Percentiles rank a stretch among this genome's conserved stretches.
These are phyloP conservation scores for Aphidius colemani DNA, from an alignment of 2,888 invertebrate species.

Conservation along the genomic window DNA sequence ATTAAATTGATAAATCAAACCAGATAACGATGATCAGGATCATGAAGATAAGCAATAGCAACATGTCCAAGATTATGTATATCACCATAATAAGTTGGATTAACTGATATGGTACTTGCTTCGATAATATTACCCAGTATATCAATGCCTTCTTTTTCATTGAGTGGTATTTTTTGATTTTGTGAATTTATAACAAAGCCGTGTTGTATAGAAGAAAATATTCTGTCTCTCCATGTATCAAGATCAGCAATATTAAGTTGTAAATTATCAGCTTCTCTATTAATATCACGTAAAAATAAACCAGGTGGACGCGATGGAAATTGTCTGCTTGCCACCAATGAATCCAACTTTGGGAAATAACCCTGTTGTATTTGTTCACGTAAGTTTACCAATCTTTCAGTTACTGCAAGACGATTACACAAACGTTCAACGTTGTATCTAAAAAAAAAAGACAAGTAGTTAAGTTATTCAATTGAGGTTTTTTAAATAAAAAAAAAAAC, in stretches of 20 bases:
- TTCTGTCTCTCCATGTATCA: constrained; percentile 77
- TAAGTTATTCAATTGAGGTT: not conserved
- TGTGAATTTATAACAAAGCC: constrained; percentile 65
- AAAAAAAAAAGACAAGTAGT: too few species aligned
- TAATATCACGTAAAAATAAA: constrained; percentile 66
- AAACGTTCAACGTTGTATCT: constrained; percentile 80
- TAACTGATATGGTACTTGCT: constrained; percentile 69
- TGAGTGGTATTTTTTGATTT: constrained; percentile 65
- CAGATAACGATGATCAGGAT: constrained; percentile 77
- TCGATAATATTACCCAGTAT: constrained; percentile 81
- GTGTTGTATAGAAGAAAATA: constrained; percentile 73
- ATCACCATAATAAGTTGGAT: constrained; percentile 75
- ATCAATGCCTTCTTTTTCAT: constrained; percentile 76
- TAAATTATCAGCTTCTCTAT: constrained; percentile 72
- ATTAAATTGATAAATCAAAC: constrained; percentile 56
- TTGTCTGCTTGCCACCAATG: constrained; percentile 73
- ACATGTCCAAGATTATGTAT: constrained; percentile 84
- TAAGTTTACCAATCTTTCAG: constrained; percentile 69
- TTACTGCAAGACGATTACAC: constrained; percentile 71
- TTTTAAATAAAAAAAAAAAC: not conserved
- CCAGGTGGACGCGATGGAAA: constrained; percentile 75
- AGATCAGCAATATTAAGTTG: constrained; percentile 71
- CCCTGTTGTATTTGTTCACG: constrained; percentile 74
- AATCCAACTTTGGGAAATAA: constrained; percentile 84
- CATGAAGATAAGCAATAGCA: constrained; percentile 76